Evolutionary conservation across 1,140 invertebrate genomes (phyloP), one percentile per base, ranked within the genome.

Genomic region (Gonioctena quinquepunctata): DNA sequence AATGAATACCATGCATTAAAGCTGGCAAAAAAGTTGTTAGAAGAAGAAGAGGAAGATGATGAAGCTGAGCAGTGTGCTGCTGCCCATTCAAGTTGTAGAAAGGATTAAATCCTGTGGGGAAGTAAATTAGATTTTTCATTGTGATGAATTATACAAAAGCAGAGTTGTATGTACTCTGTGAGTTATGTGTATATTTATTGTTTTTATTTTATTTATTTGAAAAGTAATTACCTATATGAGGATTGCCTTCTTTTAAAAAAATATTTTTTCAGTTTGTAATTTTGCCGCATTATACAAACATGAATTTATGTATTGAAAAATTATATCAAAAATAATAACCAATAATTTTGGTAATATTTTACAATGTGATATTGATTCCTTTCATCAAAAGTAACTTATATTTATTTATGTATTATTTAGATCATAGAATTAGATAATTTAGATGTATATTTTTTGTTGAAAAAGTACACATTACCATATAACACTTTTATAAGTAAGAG

Each of bases 1-100:
- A 96, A 98, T 83, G 97, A 99, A 84, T 98, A 95, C 83, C 91
- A 96, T 82, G 95, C 95, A 3, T 91, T 98, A 0, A 94, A 96
- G 83, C 83, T 97, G 72, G 95, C 96, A 2, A 86, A 94, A 75
- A 93, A 97, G 84, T 86, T 96, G 66, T 90, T 98, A 86, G 89
- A 94, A 69, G 92, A 96, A 79, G 96, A 97, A 69, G 92, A 94
- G 19, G 94, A 96, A 11, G 94, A 95, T 0, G 93, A 93, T 11
- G 91, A 92, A 0, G 89, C 89, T n/a, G 86, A 86, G 13, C 11
- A 16, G 64, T 11, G 19, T 18, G 19, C 13, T 54, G 52, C 11
- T 54, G 52, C 52, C 19, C 52, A 54, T 54, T 42, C 33, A 13
- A 54, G 52, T 54, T 18, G 18, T 54, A 54, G 19, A 54, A 8